Evolutionary conservation across 1,140 invertebrate genomes (phyloP).

Genomic region (Listronotus oregonensis): DNA sequence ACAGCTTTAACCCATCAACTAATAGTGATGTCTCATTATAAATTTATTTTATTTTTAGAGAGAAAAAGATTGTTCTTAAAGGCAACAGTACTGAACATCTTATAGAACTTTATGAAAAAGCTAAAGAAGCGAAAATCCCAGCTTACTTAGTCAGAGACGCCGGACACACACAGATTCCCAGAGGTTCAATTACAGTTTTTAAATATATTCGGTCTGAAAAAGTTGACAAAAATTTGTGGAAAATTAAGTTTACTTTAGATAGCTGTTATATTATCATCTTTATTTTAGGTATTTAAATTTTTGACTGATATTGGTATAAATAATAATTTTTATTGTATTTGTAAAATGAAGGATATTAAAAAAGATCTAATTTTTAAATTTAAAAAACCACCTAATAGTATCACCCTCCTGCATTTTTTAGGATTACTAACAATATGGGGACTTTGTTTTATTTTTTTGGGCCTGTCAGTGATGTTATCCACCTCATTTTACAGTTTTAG

Average conservation of each 20-base stretch:
- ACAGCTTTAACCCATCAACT: too few species aligned
- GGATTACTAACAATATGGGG: too few species aligned
- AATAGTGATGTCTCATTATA: not conserved
- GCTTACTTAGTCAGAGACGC: constrained; percentile 67
- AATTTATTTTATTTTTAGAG: constrained; percentile 56
- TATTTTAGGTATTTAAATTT: not conserved
- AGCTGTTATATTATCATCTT: constrained; percentile 14
- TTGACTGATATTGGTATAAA: too few species aligned
- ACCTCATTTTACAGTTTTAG: too few species aligned
- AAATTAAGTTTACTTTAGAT: constrained; percentile 56
- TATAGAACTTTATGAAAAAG: constrained; percentile 59
- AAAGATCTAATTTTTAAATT: too few species aligned
- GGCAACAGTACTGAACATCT: constrained; percentile 64
- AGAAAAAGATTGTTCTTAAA: constrained; percentile 67
- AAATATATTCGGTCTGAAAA: constrained; percentile 58
- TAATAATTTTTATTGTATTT: too few species aligned
- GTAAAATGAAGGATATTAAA: too few species aligned
- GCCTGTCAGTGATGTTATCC: too few species aligned
- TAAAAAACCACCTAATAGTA: too few species aligned
- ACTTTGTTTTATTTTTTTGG: too few species aligned
- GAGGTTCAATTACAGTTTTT: constrained; percentile 60
- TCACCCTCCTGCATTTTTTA: too few species aligned
- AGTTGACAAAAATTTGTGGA: constrained; percentile 59
- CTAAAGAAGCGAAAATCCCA: constrained; percentile 58
- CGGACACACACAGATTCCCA: constrained; percentile 65